A percentile compares a stretch with the other conserved stretches of the same genome.
phyloP scores from a whole-genome alignment of 2,113 vertebrate species.

The Alouatta palliata region DNA sequence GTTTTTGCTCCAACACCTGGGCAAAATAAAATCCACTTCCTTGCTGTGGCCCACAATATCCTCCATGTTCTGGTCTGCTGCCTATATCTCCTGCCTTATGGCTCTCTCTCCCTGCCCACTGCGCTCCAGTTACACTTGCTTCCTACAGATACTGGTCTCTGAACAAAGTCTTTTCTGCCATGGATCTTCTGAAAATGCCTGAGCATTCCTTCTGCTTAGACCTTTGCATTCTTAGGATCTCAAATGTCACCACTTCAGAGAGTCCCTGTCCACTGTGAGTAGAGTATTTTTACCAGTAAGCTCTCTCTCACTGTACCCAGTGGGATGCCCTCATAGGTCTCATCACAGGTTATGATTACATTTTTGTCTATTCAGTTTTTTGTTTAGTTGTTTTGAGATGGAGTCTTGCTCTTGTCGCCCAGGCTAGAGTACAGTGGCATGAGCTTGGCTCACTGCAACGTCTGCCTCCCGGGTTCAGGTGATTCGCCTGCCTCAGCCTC shows the following conservation, averaged over 20 bases:
- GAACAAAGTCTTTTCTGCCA: background rate
- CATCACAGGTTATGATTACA: background rate
- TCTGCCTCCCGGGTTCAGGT: too few species aligned
- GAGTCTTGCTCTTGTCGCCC: too few species aligned
- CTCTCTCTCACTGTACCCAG: background rate
- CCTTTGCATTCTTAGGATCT: background rate
- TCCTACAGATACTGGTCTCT: background rate
- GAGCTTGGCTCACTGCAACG: too few species aligned
- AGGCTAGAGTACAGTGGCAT: too few species aligned
- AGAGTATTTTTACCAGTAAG: background rate
- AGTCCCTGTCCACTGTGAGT: background rate
- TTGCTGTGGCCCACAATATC: fast-evolving
- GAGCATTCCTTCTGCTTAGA: background rate
- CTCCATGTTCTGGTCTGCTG: background rate
- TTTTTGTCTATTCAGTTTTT: background rate
- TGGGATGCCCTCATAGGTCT: background rate
- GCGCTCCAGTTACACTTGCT: background rate
- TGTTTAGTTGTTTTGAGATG: too few species aligned
- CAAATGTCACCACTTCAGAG: background rate
- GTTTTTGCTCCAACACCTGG: background rate
- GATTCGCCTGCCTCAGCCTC: too few species aligned
- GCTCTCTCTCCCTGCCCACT: background rate
- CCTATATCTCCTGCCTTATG: background rate
- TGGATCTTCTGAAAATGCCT: background rate
- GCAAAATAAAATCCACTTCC: background rate